These are phyloP conservation scores for Rhodeus uyekii DNA, from an alignment of 2,797 vertebrate genomes.

Conservation along the genomic window DNA sequence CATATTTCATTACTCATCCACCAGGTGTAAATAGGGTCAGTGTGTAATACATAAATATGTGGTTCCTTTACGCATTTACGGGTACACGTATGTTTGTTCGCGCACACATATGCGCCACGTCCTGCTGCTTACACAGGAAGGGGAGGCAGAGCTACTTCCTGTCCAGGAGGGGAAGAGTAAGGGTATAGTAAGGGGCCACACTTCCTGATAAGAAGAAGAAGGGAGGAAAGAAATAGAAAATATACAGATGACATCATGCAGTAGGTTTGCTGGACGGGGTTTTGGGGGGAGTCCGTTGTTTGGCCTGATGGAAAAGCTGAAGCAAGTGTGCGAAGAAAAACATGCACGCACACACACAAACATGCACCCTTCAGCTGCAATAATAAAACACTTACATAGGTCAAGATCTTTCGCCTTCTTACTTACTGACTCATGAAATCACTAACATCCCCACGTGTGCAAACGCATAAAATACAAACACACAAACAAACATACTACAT, in stretches of 20 bases:
- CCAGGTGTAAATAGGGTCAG: slow-evolving; percentile 17
- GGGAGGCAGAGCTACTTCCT: slow-evolving; percentile 60
- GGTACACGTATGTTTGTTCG: slow-evolving; percentile 32
- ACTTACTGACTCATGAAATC: slow-evolving; percentile 45
- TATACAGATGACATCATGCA: slow-evolving; percentile 68
- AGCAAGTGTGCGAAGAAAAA: slow-evolving; percentile 42
- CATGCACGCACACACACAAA: slow-evolving; percentile 40
- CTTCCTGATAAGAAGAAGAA: slow-evolving; percentile 66
- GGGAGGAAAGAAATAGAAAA: slow-evolving; percentile 37
- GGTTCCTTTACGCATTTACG: slow-evolving; percentile 49
- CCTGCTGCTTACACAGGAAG: slow-evolving; percentile 72
- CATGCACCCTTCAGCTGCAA: slow-evolving; percentile 52
- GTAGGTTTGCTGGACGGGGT: slow-evolving; percentile 49
- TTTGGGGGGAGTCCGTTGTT: slow-evolving; percentile 47
- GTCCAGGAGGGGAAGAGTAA: slow-evolving; percentile 67
- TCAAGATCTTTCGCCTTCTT: slow-evolving; percentile 43
- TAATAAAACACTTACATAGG: slow-evolving; percentile 54
- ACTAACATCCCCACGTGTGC: slow-evolving; percentile 5
- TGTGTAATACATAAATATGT: slow-evolving; percentile 32
- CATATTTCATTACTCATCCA: background rate
- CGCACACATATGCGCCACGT: slow-evolving; percentile 40
- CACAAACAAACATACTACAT: background rate
- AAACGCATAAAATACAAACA: background rate
- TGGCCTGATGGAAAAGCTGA: slow-evolving; percentile 54
- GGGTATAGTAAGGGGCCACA: slow-evolving; percentile 65